Base-by-base conservation (phyloP, 2,888 invertebrate genomes). In the Noctua fimbriata region DNA sequence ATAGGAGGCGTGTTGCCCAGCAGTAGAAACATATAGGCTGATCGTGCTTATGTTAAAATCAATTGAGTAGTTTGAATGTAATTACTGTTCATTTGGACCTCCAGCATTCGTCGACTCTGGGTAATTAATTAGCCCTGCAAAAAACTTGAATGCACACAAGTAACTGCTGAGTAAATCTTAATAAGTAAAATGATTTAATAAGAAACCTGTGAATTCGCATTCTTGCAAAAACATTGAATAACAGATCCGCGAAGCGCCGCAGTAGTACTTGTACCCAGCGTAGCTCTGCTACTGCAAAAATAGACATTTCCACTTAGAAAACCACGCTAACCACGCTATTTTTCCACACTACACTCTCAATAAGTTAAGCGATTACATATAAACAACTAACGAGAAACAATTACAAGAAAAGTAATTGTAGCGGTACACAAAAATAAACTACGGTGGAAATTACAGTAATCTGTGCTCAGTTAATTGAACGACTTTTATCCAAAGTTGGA, bases 401-500 rank as follows among this genome's bases (percentile, higher is more conserved):
- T 73, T 63, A 75, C 44, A 58, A 72, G n/a, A 76, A 65, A 66
- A 65, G 12, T 63, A 32, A 49, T 36, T 67, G 49, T 79, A 77
- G 66, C 60, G 52, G 72, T 76, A 66, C 36, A 41, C 65, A 18
- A 60, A 73, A 72, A 58, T 55, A 80, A 73, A 63, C n/a, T 52
- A 36, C 28, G 60, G 28, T 12, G n/a, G 36, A 77, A 73, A 77
- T 71, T 79, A 80, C 79, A 63, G 63, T 69, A 73, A 88, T 73
- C 65, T 71, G 55, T 44, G 66, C 60, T 14, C 52, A 74, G 77
- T 86, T 88, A 90, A 87, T 88, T 85, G 78, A 76, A 85, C 76
- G 76, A 81, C 77, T 83, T 82, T 63, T 72, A 80, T 47, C 52
- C 21, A 72, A 70, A 66, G 63, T 73, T 78, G 58, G 73, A 69